Evolutionary conservation across 1,140 invertebrate genomes (phyloP), one percentile per base, ranked within the genome.

Genomic region (Saccostrea glomerata): DNA sequence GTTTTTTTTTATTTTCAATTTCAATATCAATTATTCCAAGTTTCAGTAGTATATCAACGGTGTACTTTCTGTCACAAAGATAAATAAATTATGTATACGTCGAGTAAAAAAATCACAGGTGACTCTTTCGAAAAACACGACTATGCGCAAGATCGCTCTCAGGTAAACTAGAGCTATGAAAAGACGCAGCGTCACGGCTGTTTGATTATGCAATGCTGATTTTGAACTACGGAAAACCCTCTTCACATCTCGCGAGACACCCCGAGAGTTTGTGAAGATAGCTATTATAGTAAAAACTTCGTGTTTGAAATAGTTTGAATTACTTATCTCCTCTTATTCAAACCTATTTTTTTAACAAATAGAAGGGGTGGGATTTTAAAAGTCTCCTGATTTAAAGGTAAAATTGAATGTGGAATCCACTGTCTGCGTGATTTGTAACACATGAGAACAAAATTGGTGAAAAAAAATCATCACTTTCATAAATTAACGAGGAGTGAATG

Each of bases 151-250:
- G 25, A 36, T 17, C 30, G 70, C 30, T 77, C 70, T 15, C 70
- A 77, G 70, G 70, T 77, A 77, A 77, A 77, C 70, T 77, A 77
- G 30, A 77, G 66, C 58, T 77, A 30, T 66, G 23, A 1, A 25
- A 36, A 77, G 70, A 77, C 70, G 70, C 70, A 77, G 70, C 70
- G 70, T 77, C 70, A 77, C 70, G 70, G 70, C 70, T 12, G 70
- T 25, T 36, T 77, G 70, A 77, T 77, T 77, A 77, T 77, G 70
- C 70, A 77, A 77, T 77, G 70, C 70, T 77, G 25, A 77, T 77
- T 77, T 77, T 77, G 70, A 77, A 77, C 70, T 77, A 36, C 70
- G 70, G 70, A 30, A 77, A 77, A 36, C 25, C 70, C 70, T 66
- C 25, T 77, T 13, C 25, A 77, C 12, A 25, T 77, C 25, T 11